Percentiles rank a stretch among this genome's conserved stretches.
These are phyloP conservation scores for Cygnus olor DNA, from an alignment of 2,797 vertebrate species.

Conservation along the genomic window DNA sequence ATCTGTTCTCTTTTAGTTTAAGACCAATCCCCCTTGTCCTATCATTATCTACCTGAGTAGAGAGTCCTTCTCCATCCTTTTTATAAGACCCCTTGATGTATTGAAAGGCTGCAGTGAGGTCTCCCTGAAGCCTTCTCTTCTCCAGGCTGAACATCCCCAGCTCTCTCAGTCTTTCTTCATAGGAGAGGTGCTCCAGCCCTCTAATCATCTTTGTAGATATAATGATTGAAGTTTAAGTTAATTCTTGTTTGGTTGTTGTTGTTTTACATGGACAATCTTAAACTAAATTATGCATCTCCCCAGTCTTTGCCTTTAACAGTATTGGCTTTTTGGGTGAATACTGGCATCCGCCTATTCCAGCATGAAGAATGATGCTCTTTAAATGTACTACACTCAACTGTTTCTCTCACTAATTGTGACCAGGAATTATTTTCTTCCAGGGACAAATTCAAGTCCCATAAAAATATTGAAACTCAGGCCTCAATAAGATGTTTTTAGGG, in stretches of 20 bases:
- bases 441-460: background rate
- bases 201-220: background rate
- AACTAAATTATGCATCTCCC: background rate
- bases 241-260: background rate
- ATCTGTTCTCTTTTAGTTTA: no score
- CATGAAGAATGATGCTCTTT: background rate
- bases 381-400: background rate
- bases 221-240: background rate
- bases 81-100: no score
- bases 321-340: background rate
- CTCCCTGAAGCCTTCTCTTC: no score
- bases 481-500: background rate
- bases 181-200: no score
- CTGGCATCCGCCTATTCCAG: background rate
- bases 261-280: background rate
- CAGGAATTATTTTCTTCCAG: background rate
- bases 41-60: no score
- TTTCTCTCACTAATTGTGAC: background rate
- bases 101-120: no score
- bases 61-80: no score
- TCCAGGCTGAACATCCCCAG: no score
- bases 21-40: no score
- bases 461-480: background rate
- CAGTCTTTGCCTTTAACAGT: background rate
- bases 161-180: no score